phyloP scores from a whole-genome alignment of 2,797 vertebrate genomes.

The Alfaro cultratus region DNA sequence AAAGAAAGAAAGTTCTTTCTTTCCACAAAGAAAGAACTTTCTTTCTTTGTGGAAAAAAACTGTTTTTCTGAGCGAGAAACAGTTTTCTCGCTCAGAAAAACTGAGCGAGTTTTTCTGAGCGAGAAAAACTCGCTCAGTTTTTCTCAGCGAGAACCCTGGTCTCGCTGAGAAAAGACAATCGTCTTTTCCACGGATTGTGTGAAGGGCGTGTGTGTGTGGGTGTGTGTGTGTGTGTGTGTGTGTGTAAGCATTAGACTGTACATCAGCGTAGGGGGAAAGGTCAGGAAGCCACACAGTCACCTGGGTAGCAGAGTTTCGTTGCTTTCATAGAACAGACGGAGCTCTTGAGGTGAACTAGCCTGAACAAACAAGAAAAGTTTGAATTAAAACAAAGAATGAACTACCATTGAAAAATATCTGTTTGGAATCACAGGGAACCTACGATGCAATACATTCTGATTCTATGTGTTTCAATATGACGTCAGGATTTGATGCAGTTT shows the following conservation, averaged over 20 bases:
- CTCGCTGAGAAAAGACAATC: no score
- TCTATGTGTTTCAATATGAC: neutral
- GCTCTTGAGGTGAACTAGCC: conserved; percentile 97
- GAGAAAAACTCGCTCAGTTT: no score
- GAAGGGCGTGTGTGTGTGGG: neutral
- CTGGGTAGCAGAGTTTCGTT: conserved; percentile 91
- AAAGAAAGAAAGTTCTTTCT: no score
- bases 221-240: neutral
- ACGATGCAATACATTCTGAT: neutral
- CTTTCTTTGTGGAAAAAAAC: no score
- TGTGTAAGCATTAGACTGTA: neutral
- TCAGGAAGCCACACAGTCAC: conserved; percentile 77
- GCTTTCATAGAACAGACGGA: conserved; percentile 95
- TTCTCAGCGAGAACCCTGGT: no score
- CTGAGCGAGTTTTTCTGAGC: no score
- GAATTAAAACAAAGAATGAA: conserved; percentile 13
- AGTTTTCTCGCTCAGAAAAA: no score
- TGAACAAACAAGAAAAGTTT: conserved; percentile 52
- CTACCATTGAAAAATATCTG: neutral
- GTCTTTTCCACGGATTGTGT: neutral
- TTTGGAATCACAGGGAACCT: neutral
- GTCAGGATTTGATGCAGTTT: neutral
- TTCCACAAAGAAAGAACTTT: no score
- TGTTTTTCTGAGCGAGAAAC: no score
- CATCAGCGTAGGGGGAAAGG: neutral